Percentiles rank a stretch among this genome's conserved stretches.
Evolutionary conservation across 2,113 vertebrate genomes (phyloP).

Genomic region (Lepus timidus): DNA sequence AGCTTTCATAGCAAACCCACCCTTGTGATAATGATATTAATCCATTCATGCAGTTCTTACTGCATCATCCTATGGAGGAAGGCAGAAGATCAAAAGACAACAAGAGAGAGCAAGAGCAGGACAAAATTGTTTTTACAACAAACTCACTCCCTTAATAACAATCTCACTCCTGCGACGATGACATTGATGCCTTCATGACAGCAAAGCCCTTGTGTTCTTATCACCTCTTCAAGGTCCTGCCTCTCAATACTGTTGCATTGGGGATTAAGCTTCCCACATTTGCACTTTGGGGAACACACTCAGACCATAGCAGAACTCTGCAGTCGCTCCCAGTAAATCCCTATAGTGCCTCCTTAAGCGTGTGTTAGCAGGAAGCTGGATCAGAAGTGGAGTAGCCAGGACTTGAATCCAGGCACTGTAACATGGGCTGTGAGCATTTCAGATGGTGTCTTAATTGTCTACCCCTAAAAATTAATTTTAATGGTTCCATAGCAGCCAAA

Average conservation of each 20-base stretch:
- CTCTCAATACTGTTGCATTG: neutral
- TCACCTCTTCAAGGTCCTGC: neutral
- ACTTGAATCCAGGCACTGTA: no score
- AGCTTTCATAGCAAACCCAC: neutral
- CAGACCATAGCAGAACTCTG: neutral
- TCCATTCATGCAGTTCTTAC: neutral
- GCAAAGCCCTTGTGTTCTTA: neutral
- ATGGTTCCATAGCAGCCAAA: neutral
- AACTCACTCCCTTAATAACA: neutral
- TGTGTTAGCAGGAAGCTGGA: no score
- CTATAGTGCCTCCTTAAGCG: no score
- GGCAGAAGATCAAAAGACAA: no score
- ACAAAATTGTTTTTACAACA: no score
- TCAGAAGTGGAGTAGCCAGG: no score
- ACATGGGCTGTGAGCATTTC: no score
- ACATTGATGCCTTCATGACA: neutral
- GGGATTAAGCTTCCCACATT: neutral
- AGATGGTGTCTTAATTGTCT: no score
- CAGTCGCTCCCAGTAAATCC: neutral
- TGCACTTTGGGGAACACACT: neutral
- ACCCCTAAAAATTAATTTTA: neutral
- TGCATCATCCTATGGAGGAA: no score
- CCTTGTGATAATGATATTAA: neutral
- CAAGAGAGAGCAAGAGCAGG: no score
- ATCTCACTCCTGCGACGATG: neutral